phyloP scores from a whole-genome alignment of 2,113 vertebrate genomes.

The Columba janthina region DNA sequence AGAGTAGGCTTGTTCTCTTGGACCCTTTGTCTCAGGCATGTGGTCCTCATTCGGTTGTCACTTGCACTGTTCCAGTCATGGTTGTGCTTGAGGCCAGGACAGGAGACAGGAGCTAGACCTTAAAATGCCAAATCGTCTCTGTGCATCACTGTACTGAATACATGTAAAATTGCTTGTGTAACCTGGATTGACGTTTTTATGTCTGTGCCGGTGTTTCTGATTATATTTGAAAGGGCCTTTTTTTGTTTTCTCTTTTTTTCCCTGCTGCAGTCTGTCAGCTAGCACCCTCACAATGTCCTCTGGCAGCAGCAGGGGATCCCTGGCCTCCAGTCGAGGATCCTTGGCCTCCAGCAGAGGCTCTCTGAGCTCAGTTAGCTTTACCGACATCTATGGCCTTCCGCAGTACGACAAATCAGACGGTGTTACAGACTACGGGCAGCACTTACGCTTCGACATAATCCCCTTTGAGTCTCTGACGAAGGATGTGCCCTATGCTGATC shows the following conservation, averaged over 20 bases:
- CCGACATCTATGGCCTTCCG: slow-evolving; percentile 94
- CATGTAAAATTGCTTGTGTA: not conserved
- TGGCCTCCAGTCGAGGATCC: slow-evolving; percentile 94
- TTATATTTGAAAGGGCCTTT: not conserved
- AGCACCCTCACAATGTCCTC: slow-evolving; percentile 95
- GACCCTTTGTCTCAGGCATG: not conserved
- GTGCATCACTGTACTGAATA: not conserved
- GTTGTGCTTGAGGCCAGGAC: not conserved
- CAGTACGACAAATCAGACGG: slow-evolving; percentile 89
- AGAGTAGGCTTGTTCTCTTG: not conserved
- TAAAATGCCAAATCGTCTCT: not conserved
- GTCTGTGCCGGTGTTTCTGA: not conserved
- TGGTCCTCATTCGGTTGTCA: not conserved
- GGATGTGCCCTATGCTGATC: slow-evolving; percentile 72
- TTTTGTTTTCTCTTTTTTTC: slow-evolving; percentile 10
- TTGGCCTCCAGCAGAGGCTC: slow-evolving; percentile 94
- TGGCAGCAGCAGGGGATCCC: slow-evolving; percentile 93
- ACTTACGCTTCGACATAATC: slow-evolving; percentile 86
- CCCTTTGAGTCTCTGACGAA: slow-evolving; percentile 81
- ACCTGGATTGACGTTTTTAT: not conserved
- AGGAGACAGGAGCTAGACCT: not conserved
- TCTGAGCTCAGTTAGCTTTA: slow-evolving; percentile 96
- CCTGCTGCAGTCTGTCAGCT: slow-evolving; percentile 85
- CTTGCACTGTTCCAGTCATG: not conserved
- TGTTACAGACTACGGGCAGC: slow-evolving; percentile 73